Conservation (phyloP, 2,888 invertebrate species). For the Pediacus dermestoides region DNA sequence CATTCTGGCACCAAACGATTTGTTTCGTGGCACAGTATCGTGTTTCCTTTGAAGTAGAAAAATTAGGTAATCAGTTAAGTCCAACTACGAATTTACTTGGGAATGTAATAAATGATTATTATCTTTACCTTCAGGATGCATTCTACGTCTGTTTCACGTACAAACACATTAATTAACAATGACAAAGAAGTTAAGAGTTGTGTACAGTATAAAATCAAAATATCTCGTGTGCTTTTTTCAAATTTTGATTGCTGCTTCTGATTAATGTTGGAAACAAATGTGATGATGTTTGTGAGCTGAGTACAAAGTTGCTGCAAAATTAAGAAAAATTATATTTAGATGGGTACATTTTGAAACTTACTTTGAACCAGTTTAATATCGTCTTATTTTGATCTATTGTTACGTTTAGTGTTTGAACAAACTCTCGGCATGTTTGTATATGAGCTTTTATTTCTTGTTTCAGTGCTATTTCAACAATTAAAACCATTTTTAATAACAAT, state of each 20-base stretch:
- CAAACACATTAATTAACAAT: conserved; percentile 27
- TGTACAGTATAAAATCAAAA: conserved; percentile 22
- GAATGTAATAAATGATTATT: no score
- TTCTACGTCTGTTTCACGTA: conserved; percentile 24
- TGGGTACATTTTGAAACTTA: conserved; percentile 9
- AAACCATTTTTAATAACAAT: no score
- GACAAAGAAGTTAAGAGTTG: conserved; percentile 28
- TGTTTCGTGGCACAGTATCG: conserved; percentile 33
- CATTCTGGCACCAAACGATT: conserved; percentile 32
- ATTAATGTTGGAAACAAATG: conserved; percentile 16
- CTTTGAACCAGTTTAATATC: conserved; percentile 24
- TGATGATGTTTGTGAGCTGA: conserved; percentile 21
- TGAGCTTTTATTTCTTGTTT: no score
- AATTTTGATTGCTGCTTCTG: conserved; percentile 17
- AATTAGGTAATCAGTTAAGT: no score
- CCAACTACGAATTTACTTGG: no score
- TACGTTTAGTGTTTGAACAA: no score
- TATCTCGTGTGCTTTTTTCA: conserved; percentile 13
- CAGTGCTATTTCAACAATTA: no score
- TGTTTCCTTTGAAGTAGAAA: no score
- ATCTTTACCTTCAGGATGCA: conserved; percentile 24
- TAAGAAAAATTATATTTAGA: conserved; percentile 1
- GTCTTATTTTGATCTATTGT: no score
- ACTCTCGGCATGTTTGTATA: no score
- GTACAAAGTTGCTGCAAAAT: conserved; percentile 25